Percentiles rank a stretch among this genome's conserved stretches.
These are phyloP conservation scores for Trematocara nigrifrons DNA, from an alignment of 2,113 vertebrate species.

Conservation along the genomic window DNA sequence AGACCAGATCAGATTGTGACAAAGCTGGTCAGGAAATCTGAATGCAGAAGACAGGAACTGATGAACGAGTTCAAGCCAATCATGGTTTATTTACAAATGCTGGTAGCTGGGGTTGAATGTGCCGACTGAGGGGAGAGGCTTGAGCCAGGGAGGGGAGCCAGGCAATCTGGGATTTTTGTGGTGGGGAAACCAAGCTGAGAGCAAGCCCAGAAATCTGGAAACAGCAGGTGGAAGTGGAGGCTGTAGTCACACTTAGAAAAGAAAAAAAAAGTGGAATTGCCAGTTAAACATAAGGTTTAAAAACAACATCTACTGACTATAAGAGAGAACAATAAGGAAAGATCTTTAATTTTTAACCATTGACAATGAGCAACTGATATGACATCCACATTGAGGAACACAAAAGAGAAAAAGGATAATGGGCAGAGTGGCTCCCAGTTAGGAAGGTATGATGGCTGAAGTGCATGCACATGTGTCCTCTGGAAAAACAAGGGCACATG, in stretches of 20 bases:
- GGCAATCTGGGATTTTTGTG: background rate
- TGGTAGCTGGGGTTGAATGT: background rate
- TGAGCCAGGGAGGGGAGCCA: background rate
- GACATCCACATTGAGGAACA: background rate
- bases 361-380: background rate
- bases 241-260: background rate
- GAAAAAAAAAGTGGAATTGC: background rate
- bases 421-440: background rate
- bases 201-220: background rate
- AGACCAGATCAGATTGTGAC: background rate
- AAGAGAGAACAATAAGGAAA: background rate
- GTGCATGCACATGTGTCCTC: background rate
- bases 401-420: background rate
- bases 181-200: background rate
- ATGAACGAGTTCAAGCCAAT: background rate
- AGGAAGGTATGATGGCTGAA: background rate
- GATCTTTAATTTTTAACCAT: accelerated
- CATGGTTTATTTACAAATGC: background rate
- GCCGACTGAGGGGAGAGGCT: background rate
- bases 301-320: background rate
- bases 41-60: background rate
- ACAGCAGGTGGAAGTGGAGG: background rate
- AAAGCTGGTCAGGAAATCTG: background rate
- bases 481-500: background rate
- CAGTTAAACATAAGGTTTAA: background rate